These are phyloP conservation scores for Spheniscus mendiculus DNA, from an alignment of 2,113 vertebrate genomes.

Conservation along the genomic window DNA sequence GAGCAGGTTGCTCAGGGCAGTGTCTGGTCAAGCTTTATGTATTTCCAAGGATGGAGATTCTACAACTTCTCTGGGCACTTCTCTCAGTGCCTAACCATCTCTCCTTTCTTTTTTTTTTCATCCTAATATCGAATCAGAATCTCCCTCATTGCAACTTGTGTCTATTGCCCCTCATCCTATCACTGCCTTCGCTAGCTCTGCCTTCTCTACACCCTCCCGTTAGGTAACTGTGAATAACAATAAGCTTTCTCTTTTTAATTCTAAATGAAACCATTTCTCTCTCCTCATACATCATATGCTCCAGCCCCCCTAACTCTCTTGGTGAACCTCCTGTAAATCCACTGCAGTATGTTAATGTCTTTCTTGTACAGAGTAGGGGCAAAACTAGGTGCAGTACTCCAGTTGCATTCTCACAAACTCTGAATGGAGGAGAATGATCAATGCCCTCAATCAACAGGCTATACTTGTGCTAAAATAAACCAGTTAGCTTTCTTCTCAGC, in stretches of 20 bases:
- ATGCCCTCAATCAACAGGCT: background rate
- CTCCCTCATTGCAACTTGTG: background rate
- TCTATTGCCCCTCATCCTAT: background rate
- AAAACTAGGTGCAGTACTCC: background rate
- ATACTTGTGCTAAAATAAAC: background rate
- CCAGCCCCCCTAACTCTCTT: background rate
- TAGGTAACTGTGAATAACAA: background rate
- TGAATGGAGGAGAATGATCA: background rate
- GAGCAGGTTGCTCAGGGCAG: background rate
- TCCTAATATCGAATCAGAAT: background rate
- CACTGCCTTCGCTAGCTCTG: background rate
- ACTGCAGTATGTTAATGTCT: background rate
- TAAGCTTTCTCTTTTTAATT: background rate
- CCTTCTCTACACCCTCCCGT: background rate
- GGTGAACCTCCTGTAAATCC: background rate
- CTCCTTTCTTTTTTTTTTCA: background rate
- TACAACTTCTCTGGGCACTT: background rate
- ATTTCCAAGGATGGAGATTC: background rate
- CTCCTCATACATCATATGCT: background rate
- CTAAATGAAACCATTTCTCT: background rate
- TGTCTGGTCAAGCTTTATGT: background rate
- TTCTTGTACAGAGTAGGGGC: background rate
- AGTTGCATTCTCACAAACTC: background rate
- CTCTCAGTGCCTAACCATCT: background rate
- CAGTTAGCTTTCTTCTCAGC: background rate